Base-by-base conservation (phyloP, 2,797 vertebrate genomes). In the Alexandromys oeconomus region DNA sequence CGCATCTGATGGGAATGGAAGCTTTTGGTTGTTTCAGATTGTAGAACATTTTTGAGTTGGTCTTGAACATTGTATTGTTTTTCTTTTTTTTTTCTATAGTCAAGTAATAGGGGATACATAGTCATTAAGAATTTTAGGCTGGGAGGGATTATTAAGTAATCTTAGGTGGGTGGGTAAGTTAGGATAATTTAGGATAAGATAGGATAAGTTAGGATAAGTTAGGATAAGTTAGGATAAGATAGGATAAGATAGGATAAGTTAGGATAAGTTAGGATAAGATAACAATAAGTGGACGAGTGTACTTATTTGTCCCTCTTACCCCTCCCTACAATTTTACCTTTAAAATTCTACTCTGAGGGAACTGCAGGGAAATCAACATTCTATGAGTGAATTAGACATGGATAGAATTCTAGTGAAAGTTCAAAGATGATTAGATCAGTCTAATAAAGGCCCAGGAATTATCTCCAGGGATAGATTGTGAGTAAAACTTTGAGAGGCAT, bases 1-100 rank as follows among this genome's bases (percentile, higher is more conserved):
- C 7, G 25, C 80, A 51, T 89, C 89, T 81, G 51, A 84, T 92
- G 67, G 89, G 59, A 92, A 34, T 88, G 93, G 82, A 94, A 81
- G 93, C 96, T 98, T 95, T 97, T 91, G 97, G 92, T 97, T 97
- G 96, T 94, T 96, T 96, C 69, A 93, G 96, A 96, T 59, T 96
- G 93, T 89, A 93, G 89, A 93, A 81, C 15, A n/a, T 34, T 90
- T 25, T 87, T 9, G 48, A 92, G 92, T 94, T 91, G 77, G 88
- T 97, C 93, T 96, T 95, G 81, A 67, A 94, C 91, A 13, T 63
- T 96, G 40, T 10, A 43, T 96, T 95, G 51, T 94, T 97, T 94
- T 97, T 95, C 57, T 17, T 95, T 96, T 94, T 57, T 96, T 59
- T 94, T 96, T 94, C 3, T 92, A n/a, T 96, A 96, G 93, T 96